Conservation (phyloP, 2,888 invertebrate genomes). For the Hoplodrina ambigua region DNA sequence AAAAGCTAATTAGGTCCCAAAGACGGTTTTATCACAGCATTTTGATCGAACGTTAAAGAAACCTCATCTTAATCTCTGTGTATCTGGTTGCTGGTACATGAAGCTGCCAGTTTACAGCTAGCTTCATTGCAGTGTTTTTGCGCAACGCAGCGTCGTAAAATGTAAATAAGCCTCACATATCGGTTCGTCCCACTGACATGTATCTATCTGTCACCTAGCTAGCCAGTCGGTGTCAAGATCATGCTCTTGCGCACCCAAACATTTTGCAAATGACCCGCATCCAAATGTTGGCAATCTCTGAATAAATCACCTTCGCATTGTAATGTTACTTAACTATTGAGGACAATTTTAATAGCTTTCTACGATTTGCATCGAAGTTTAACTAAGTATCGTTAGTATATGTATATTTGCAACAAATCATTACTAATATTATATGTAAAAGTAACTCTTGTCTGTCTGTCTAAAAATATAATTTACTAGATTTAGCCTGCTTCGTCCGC, state of each 20-base stretch:
- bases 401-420: slow-evolving; percentile 46
- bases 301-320: slow-evolving; percentile 50
- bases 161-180: slow-evolving; percentile 71
- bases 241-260: slow-evolving; percentile 70
- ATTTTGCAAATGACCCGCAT: slow-evolving; percentile 71
- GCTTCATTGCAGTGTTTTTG: slow-evolving; percentile 61
- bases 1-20: slow-evolving; percentile 21
- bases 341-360: slow-evolving; percentile 38
- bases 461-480: no score
- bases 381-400: slow-evolving; percentile 14
- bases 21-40: slow-evolving; percentile 4
- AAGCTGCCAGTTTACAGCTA: slow-evolving; percentile 51
- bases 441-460: no score
- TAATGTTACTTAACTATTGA: slow-evolving; percentile 51
- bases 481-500: no score
- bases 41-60: slow-evolving; percentile 31
- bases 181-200: slow-evolving; percentile 73
- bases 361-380: slow-evolving; percentile 28
- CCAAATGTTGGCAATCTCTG: slow-evolving; percentile 61
- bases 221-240: slow-evolving; percentile 77
- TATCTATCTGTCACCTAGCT: slow-evolving; percentile 70
- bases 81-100: slow-evolving; percentile 39
- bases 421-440: no score
- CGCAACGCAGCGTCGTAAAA: slow-evolving; percentile 67
- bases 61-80: slow-evolving; percentile 22